Percentiles rank a stretch among this genome's conserved stretches.
Conservation (phyloP, 2,113 vertebrate species). For the Elephantulus edwardii region DNA sequence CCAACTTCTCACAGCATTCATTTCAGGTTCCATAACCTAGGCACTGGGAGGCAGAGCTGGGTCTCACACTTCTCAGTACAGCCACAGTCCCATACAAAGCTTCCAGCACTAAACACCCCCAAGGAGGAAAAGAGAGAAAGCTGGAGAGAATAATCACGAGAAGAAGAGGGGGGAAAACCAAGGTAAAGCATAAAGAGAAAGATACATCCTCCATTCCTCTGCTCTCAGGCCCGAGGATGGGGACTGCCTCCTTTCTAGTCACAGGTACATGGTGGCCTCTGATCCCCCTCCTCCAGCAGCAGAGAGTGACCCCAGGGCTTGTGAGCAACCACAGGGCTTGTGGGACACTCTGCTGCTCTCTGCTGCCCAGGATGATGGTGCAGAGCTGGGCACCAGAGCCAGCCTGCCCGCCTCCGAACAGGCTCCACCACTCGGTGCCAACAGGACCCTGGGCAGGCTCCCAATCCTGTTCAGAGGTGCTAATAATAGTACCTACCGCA, state of each 20-base stretch:
- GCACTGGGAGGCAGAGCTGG: neutral
- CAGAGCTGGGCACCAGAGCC: neutral
- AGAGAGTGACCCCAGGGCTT: neutral
- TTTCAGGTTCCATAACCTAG: neutral
- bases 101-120: neutral
- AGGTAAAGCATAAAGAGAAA: neutral
- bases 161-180: neutral
- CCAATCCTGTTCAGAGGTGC: neutral
- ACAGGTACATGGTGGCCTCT: neutral
- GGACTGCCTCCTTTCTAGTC: neutral
- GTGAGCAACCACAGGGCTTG: no score
- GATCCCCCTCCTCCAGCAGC: neutral
- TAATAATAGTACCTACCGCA: neutral
- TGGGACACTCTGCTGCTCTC: neutral
- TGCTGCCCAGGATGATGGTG: rapidly evolving
- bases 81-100: neutral
- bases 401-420: neutral
- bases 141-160: neutral
- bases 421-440: neutral
- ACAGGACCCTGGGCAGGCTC: neutral
- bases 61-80: no score
- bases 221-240: neutral
- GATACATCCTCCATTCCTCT: no score
- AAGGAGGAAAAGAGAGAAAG: neutral
- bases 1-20: neutral